Evolutionary conservation across 1,140 invertebrate species (phyloP).

Genomic region (Helicorthomorpha holstii): DNA sequence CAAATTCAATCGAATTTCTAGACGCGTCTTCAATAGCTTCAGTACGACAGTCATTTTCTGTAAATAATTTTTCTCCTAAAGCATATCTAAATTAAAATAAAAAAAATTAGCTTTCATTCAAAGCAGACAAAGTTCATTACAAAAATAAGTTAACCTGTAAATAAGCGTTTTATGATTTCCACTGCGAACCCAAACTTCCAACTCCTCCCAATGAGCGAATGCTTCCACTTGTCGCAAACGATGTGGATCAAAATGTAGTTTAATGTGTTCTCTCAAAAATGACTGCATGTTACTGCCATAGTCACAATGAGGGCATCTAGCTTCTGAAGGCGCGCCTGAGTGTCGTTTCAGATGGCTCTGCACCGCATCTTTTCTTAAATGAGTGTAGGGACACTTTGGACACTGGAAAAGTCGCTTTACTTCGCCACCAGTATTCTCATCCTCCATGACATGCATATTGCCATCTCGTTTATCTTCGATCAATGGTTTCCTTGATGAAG

Average conservation of each 20-base stretch:
- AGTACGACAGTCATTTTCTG: no score
- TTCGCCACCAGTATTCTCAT: slow-evolving; percentile 17
- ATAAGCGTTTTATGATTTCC: background rate
- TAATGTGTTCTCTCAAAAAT: slow-evolving; percentile 58
- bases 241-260: slow-evolving; percentile 49
- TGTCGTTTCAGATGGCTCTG: slow-evolving; percentile 58
- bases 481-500: background rate
- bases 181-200: slow-evolving; percentile 8
- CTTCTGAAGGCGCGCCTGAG: slow-evolving; percentile 33
- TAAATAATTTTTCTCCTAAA: slow-evolving; percentile 5
- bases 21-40: no score
- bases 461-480: no score
- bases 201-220: slow-evolving; percentile 31
- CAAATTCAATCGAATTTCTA: no score
- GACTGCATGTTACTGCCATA: slow-evolving; percentile 58
- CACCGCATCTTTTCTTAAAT: slow-evolving; percentile 48
- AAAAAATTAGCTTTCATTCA: background rate
- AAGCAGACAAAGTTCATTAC: no score
- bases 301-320: slow-evolving; percentile 62
- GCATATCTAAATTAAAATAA: background rate
- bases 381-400: slow-evolving; percentile 58
- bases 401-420: slow-evolving; percentile 37
- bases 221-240: slow-evolving; percentile 36
- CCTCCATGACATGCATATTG: background rate
- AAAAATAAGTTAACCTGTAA: no score